Evolutionary conservation across 2,888 invertebrate species (phyloP).

Genomic region (Julus scandinavius): DNA sequence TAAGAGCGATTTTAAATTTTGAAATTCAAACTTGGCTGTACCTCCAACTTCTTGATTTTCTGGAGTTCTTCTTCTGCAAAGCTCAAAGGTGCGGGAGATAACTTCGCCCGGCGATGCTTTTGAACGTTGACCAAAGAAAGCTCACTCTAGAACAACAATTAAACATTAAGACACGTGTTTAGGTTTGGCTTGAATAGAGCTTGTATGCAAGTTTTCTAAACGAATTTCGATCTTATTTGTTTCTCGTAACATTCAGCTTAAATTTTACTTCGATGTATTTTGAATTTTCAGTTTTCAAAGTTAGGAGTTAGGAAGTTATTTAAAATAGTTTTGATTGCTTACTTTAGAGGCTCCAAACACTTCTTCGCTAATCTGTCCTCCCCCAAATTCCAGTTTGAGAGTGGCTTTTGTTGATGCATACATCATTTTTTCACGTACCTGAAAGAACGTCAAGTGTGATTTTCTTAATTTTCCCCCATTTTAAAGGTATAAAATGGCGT

Average conservation of each 20-base stretch:
- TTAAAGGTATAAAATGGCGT: not conserved
- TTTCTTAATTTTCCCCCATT: not conserved
- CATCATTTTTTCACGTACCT: constrained; percentile 93
- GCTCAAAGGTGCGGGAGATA: constrained; percentile 90
- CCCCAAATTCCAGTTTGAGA: constrained; percentile 94
- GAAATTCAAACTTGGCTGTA: not conserved
- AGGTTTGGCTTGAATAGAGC: not conserved
- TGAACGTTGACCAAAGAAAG: constrained; percentile 83
- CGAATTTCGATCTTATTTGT: no score
- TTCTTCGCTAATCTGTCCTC: constrained; percentile 93
- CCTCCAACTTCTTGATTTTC: constrained; percentile 78
- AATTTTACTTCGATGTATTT: no score
- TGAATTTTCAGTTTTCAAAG: no score
- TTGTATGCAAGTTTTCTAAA: not conserved
- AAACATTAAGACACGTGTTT: not conserved
- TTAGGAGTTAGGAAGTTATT: not conserved
- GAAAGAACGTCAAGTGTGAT: not conserved
- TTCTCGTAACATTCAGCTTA: no score
- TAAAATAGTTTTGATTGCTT: constrained; percentile 60
- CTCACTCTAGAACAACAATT: constrained; percentile 73
- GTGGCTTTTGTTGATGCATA: constrained; percentile 98
- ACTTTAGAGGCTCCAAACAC: constrained; percentile 86
- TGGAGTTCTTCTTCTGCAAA: constrained; percentile 85
- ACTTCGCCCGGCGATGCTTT: constrained; percentile 79
- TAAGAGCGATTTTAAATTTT: not conserved